These are phyloP conservation scores for Ciona savignyi DNA, from an alignment of 23 tunicate genomes.

Conservation along the genomic window DNA sequence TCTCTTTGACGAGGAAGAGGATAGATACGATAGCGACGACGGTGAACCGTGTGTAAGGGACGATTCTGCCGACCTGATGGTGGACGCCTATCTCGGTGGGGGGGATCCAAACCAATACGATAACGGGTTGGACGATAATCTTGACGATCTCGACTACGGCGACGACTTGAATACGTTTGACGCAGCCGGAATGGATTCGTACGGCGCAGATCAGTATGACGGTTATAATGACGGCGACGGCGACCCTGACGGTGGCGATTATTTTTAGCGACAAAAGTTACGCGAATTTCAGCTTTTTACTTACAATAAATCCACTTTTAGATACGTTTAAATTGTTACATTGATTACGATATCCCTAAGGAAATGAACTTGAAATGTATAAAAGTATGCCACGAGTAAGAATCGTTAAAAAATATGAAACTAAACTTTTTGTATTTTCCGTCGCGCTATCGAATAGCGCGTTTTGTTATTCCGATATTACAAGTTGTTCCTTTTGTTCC, in stretches of 20 bases:
- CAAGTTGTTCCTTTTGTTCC: too few species aligned
- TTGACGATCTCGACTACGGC: constrained; percentile 17
- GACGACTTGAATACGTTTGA: constrained; percentile 10
- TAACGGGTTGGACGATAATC: constrained; percentile 8
- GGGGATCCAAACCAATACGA: not conserved
- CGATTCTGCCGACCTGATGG: constrained; percentile 7
- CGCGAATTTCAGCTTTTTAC: too few species aligned
- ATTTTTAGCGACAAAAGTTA: not conserved
- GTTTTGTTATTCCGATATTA: too few species aligned
- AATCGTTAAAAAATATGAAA: too few species aligned
- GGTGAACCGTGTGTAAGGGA: constrained; percentile 28
- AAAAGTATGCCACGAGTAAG: too few species aligned
- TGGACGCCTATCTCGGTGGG: not conserved
- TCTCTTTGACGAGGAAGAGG: constrained; percentile 74
- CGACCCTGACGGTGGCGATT: not conserved
- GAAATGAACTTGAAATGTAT: too few species aligned
- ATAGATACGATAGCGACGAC: constrained; percentile 63
- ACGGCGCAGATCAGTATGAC: constrained; percentile 1
- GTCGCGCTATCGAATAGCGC: too few species aligned
- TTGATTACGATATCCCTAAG: too few species aligned
- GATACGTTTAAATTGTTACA: too few species aligned
- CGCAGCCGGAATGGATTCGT: constrained; percentile 4
- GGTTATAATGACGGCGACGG: not conserved
- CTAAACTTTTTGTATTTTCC: too few species aligned
- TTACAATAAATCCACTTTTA: too few species aligned